phyloP scores from a whole-genome alignment of 2,888 invertebrate genomes.

The Nemurella pictetii region DNA sequence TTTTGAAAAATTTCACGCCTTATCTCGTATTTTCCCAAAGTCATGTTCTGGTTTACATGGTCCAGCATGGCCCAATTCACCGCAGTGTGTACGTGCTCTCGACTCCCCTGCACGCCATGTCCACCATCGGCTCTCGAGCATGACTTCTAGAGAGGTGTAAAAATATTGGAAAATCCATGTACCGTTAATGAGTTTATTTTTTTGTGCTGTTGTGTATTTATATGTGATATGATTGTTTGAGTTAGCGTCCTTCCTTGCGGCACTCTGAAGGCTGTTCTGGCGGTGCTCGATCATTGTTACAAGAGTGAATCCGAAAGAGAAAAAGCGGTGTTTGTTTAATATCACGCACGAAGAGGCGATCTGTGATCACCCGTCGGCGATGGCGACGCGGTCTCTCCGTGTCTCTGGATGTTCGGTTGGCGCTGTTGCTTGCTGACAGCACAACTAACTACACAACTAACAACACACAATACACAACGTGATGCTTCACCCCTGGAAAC shows the following conservation, averaged over 20 bases:
- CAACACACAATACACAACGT: too few species aligned
- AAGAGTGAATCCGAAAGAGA: not conserved
- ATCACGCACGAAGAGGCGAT: not conserved
- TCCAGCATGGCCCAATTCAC: not conserved
- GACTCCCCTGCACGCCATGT: not conserved
- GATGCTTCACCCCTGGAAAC: too few species aligned
- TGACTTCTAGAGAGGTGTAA: not conserved
- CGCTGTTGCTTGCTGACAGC: too few species aligned
- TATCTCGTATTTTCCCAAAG: not conserved
- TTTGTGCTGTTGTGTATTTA: not conserved
- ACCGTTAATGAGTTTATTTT: conserved; percentile 21
- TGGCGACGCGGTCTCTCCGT: too few species aligned
- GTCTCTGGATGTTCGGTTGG: too few species aligned
- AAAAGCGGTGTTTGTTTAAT: not conserved
- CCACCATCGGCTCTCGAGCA: not conserved
- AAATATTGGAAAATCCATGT: conserved; percentile 9
- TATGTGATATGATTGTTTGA: not conserved
- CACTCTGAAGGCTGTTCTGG: conserved; percentile 14
- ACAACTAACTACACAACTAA: too few species aligned
- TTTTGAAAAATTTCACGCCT: not conserved
- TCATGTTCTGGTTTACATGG: not conserved
- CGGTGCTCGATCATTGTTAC: not conserved
- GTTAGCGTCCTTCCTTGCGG: conserved; percentile 21
- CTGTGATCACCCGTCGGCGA: not conserved
- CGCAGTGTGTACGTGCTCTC: not conserved